Percentiles rank a stretch among this genome's conserved stretches.
Conservation (phyloP, 2,113 vertebrate genomes). For the Salvelinus fontinalis region DNA sequence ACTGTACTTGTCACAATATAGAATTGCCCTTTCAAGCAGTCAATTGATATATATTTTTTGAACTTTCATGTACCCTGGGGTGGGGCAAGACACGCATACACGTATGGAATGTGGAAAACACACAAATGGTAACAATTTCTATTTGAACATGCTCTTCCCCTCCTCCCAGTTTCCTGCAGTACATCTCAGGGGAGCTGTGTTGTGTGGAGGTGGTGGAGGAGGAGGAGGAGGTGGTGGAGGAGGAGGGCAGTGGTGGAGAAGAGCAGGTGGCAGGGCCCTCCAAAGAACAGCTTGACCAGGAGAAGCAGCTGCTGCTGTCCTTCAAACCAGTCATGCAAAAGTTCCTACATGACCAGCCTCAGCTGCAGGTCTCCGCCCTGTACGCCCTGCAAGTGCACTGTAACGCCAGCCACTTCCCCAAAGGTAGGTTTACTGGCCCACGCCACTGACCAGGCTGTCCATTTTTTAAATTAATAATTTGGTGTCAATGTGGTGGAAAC, state of each 20-base stretch:
- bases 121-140: too few species aligned
- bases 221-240: slow-evolving; percentile 80
- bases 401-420: slow-evolving; percentile 89
- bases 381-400: slow-evolving; percentile 99
- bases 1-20: too few species aligned
- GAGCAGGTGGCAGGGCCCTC: slow-evolving; percentile 74
- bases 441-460: too few species aligned
- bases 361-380: slow-evolving; percentile 96
- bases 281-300: slow-evolving; percentile 94
- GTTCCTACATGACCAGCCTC: slow-evolving; percentile 96
- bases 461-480: too few species aligned
- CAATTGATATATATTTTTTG: too few species aligned
- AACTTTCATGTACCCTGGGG: too few species aligned
- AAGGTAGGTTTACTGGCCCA: slow-evolving; percentile 76
- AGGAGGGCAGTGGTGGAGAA: too few species aligned
- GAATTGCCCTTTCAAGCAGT: too few species aligned
- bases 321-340: slow-evolving; percentile 99
- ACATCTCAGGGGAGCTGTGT: slow-evolving; percentile 93
- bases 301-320: slow-evolving; percentile 93
- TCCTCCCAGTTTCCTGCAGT: slow-evolving; percentile 90
- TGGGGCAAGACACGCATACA: too few species aligned
- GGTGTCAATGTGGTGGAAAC: too few species aligned
- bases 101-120: too few species aligned
- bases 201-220: slow-evolving; percentile 84
- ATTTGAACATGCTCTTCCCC: too few species aligned